Evolutionary conservation across 2,888 invertebrate species (phyloP).

Genomic region (Cyclophora albipunctata): DNA sequence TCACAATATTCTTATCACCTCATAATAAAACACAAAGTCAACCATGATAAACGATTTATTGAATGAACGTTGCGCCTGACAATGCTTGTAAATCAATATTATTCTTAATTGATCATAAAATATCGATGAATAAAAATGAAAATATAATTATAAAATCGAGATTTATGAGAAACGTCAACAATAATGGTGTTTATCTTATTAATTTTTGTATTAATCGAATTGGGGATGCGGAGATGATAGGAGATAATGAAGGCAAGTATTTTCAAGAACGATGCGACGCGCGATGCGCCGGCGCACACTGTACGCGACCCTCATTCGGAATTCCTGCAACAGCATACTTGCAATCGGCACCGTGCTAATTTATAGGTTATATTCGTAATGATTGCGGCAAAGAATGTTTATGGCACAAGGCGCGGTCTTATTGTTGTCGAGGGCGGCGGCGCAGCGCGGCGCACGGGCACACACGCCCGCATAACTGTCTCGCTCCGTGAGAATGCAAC

Average conservation of each 20-base stretch:
- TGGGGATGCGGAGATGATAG: too few species aligned
- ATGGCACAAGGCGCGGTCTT: constrained; percentile 66
- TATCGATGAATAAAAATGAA: too few species aligned
- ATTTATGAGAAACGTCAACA: too few species aligned
- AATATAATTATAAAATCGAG: too few species aligned
- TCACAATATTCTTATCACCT: constrained; percentile 35
- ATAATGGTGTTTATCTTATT: too few species aligned
- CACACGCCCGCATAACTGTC: constrained; percentile 61
- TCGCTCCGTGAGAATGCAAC: constrained; percentile 51
- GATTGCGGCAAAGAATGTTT: constrained; percentile 70
- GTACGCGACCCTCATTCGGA: constrained; percentile 43
- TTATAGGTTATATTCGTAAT: constrained; percentile 71
- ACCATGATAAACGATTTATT: too few species aligned
- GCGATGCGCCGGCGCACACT: constrained; percentile 5
- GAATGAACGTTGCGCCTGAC: too few species aligned
- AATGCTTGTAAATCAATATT: too few species aligned
- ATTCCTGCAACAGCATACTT: constrained; percentile 49
- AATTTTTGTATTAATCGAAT: too few species aligned
- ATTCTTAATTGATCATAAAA: too few species aligned
- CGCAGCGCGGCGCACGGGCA: constrained; percentile 32
- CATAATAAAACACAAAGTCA: constrained; percentile 4
- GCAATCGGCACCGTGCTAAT: constrained; percentile 58
- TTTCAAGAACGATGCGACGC: constrained; percentile 25
- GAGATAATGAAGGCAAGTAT: constrained; percentile 10
- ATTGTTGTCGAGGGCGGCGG: constrained; percentile 64